Evolutionary conservation across 2,888 invertebrate genomes (phyloP), one percentile per base, ranked within the genome.

Genomic region (Ephialtes manifestator): DNA sequence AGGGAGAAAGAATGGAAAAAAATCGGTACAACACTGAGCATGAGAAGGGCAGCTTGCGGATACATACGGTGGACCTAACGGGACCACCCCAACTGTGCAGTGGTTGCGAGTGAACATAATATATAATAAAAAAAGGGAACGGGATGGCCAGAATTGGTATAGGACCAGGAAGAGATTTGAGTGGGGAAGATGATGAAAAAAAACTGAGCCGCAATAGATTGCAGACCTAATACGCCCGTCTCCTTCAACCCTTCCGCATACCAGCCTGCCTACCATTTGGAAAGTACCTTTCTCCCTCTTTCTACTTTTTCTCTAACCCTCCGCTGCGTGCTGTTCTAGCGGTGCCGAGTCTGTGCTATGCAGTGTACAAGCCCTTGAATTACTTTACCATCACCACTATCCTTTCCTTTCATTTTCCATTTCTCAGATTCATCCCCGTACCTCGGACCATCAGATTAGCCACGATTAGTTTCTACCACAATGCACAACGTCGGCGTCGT

Each of bases 211-310:
- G 55, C 31, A 63, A 70, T 60, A 72, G 43, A 74, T 81, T 78
- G 46, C 48, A 71, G 72, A 80, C 70, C 71, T 35, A 74, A 58
- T 71, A 77, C 80, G 80, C 80, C 68, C 74, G 48, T 60, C 55
- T 53, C 68, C 31, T 83, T 84, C 84, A 88, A 89, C 88, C 88
- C 89, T 88, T 89, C 82, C 88, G 86, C 81, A 86, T 86, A 82
- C 79, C 74, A 87, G 76, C 76, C 65, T 84, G 65, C 72, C 48
- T 85, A 85, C 84, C 87, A 88, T 88, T 90, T 89, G 86, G 90
- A 90, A 90, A 92, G 88, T 85, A 81, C 83, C 55, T 83, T 83
- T 84, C 77, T 81, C 77, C 51, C 15, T 77, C 31, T 71, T 63
- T 74, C 63, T 11, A 65, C 24, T 72, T 68, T 79, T 77, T 67